Evolutionary conservation across 2,888 invertebrate genomes (phyloP), one percentile per base, ranked within the genome.

Genomic region (Sarcophaga variegata): DNA sequence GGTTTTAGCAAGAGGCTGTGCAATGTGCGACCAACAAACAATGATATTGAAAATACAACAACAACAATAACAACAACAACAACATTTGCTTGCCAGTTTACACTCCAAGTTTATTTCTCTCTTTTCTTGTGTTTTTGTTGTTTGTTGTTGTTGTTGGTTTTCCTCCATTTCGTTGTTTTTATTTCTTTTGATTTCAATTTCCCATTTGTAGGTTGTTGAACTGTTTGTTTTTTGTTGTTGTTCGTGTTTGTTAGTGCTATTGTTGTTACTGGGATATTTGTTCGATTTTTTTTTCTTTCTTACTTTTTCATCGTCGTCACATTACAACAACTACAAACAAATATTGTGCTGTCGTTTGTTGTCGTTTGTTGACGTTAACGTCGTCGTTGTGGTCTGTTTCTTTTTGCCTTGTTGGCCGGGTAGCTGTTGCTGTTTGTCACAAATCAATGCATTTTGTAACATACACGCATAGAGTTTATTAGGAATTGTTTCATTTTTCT

Each of bases 141-240:
- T 22, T 69, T 69, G 59, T 14, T 76, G 27, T 67, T 20, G 3
- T 66, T 67, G 22, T 27, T 49, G 25, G 45, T 81, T 70, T 45
- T 72, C 45, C 17, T 82, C n/a, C 37, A 37, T 69, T 82, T 67
- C 12, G 72, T 27, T 14, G n/a, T 66, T 64, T 59, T 63, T 62
- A 60, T 81, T 67, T 80, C n/a, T 25, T 75, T 80, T 54, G 81
- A 84, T 83, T 88, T 86, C 81, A 81, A 86, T 86, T 86, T 86
- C 54, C 83, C 77, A 86, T 86, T 88, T 86, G 84, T 76, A 88
- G 88, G 84, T 88, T 88, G 84, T 88, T 88, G 88, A 88, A 88
- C 88, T 84, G 1, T 14, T 49, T 12, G 45, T 25, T 62, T 20
- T 17, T 62, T 27, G 5, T 72, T 59, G n/a, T 0, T 17, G 1